Conservation (phyloP, 2,888 invertebrate genomes). For the Gastrophysa polygoni region DNA sequence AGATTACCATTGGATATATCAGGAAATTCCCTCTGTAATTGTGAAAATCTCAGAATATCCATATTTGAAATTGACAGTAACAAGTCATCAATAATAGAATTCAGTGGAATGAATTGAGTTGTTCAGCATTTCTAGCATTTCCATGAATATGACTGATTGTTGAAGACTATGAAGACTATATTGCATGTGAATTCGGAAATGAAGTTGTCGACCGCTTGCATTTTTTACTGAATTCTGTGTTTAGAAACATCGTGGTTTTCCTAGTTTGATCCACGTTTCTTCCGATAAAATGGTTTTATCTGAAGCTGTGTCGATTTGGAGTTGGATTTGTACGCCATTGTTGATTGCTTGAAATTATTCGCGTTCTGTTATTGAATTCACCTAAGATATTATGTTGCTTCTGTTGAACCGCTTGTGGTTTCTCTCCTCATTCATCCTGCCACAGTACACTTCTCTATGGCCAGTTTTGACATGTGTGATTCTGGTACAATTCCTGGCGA, state of each 20-base stretch:
- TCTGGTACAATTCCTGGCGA: slow-evolving; percentile 6
- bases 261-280: slow-evolving; percentile 8
- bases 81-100: too few species aligned
- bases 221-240: neutral
- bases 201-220: neutral
- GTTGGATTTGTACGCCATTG: neutral
- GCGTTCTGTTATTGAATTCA: neutral
- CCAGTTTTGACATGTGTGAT: slow-evolving; percentile 10
- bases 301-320: slow-evolving; percentile 18
- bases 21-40: too few species aligned
- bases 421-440: neutral
- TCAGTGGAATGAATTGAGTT: too few species aligned
- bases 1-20: too few species aligned
- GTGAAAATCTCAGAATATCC: too few species aligned
- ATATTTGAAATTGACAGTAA: too few species aligned
- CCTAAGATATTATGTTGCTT: neutral
- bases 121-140: too few species aligned
- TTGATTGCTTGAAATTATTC: neutral
- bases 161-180: too few species aligned
- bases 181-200: neutral
- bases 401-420: neutral
- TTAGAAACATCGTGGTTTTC: neutral
- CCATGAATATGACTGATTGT: too few species aligned
- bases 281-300: slow-evolving; percentile 11
- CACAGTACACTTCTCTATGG: slow-evolving; percentile 15